phyloP scores from a whole-genome alignment of 2,113 vertebrate genomes.

The Atractosteus spatula region DNA sequence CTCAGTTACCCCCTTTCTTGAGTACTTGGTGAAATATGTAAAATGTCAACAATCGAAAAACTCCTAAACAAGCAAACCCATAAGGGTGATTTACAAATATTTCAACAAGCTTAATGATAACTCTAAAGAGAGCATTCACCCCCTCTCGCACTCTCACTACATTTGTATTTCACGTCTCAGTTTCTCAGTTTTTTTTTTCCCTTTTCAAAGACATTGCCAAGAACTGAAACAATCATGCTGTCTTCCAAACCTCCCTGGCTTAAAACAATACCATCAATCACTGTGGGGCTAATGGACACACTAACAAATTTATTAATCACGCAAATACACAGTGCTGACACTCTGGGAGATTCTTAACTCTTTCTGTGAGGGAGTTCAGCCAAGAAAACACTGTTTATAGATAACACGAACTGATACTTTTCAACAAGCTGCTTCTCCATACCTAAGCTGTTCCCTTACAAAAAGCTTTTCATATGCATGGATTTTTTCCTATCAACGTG shows the following conservation, averaged over 20 bases:
- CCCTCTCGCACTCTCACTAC: neutral
- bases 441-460: no score
- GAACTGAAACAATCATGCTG: constrained; percentile 64
- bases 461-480: no score
- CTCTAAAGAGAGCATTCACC: constrained; percentile 39
- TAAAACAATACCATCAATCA: constrained; percentile 74
- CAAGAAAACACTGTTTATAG: no score
- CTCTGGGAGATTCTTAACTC: constrained; percentile 40
- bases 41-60: neutral
- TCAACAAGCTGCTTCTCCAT: no score
- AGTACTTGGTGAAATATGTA: constrained; percentile 6
- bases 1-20: neutral
- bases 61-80: neutral
- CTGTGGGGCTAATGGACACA: constrained; percentile 36
- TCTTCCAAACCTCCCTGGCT: constrained; percentile 61
- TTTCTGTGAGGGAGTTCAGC: constrained; percentile 11
- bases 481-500: no score
- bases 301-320: constrained; percentile 37
- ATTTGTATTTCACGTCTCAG: constrained; percentile 52
- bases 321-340: neutral
- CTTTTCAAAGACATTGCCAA: constrained; percentile 51
- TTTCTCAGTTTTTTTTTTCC: constrained; percentile 31
- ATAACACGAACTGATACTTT: no score
- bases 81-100: constrained; percentile 22
- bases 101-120: constrained; percentile 32